Conservation (phyloP, 92 coral and sea anemone species). For the Palythoa grandis region DNA sequence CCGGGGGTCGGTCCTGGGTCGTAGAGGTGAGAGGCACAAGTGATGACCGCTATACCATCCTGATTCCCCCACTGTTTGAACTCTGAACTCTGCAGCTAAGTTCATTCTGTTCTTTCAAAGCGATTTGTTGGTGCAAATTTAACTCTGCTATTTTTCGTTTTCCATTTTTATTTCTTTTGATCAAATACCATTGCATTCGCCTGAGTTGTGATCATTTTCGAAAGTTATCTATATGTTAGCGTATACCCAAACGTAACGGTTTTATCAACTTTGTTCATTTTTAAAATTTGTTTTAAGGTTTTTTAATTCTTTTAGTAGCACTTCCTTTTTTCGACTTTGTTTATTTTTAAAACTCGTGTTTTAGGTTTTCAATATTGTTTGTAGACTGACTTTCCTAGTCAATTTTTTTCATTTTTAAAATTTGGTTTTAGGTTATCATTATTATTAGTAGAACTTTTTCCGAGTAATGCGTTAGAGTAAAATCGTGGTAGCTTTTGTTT, state of each 20-base stretch:
- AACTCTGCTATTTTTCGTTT: neutral
- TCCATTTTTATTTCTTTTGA: neutral
- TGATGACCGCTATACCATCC: no score
- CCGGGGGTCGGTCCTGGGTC: no score
- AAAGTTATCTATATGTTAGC: neutral
- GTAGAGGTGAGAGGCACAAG: no score
- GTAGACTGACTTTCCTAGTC: neutral
- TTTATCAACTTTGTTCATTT: neutral
- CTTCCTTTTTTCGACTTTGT: neutral
- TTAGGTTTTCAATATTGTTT: neutral
- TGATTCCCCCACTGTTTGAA: neutral
- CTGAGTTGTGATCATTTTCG: neutral
- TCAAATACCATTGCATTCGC: neutral
- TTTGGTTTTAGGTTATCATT: no score
- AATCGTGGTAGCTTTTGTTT: no score
- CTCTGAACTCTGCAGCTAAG: neutral
- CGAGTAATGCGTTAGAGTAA: no score
- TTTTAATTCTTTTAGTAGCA: neutral
- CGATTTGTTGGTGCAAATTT: neutral
- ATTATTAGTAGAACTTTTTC: no score
- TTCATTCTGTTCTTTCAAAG: neutral
- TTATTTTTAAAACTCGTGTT: no score
- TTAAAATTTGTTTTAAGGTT: no score
- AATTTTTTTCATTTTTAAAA: no score
- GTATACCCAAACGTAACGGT: neutral